Evolutionary conservation across 1,140 invertebrate species (phyloP).

Genomic region (Oedothorax gibbosus): DNA sequence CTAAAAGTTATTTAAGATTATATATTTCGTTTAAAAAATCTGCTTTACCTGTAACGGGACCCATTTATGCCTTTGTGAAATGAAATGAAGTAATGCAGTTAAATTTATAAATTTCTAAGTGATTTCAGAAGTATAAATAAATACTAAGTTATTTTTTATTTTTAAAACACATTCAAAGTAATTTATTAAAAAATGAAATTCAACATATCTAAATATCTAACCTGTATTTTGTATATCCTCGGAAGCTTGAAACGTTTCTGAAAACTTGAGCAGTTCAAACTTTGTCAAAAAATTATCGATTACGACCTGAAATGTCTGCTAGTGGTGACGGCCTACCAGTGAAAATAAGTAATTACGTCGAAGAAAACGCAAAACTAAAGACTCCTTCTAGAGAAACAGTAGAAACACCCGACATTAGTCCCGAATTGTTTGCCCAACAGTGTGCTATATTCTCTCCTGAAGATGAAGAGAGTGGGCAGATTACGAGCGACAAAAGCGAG

Average conservation of each 20-base stretch:
- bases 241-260: no score
- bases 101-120: conserved; percentile 4
- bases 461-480: conserved; percentile 24
- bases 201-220: background rate
- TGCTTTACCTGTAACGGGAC: background rate
- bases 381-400: background rate
- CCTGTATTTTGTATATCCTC: background rate
- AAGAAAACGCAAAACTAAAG: conserved; percentile 9
- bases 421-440: conserved; percentile 15
- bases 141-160: conserved; percentile 22
- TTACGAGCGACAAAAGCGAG: conserved; percentile 47
- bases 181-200: conserved; percentile 1
- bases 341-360: conserved; percentile 30
- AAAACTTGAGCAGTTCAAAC: background rate
- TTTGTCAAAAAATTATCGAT: conserved; percentile 15
- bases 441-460: conserved; percentile 24
- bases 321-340: conserved; percentile 27
- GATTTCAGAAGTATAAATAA: conserved; percentile 12
- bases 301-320: conserved; percentile 35
- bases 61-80: background rate
- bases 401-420: background rate
- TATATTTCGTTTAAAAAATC: no score
- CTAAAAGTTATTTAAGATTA: background rate
- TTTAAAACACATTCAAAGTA: conserved; percentile 9
- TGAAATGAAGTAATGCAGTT: conserved; percentile 3